Conservation (phyloP, 2,888 invertebrate genomes). For the Aphidius colemani region DNA sequence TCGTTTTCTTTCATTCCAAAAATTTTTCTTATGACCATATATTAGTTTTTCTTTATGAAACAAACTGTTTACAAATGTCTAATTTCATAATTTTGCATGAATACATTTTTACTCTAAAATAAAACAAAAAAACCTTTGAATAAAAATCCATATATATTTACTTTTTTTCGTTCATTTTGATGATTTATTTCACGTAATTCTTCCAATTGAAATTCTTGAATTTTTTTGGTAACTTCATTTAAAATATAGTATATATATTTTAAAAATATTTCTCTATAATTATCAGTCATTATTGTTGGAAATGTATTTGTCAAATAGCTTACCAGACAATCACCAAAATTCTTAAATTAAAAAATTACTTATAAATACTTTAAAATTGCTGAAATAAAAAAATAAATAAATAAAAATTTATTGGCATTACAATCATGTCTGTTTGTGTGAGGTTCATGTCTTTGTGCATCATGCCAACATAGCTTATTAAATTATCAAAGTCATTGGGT, state of each 20-base stretch:
- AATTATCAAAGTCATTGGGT: conserved; percentile 39
- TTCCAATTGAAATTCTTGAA: conserved; percentile 33
- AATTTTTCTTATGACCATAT: conserved; percentile 38
- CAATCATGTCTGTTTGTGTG: conserved; percentile 38
- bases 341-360: conserved; percentile 32
- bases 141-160: background rate
- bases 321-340: conserved; percentile 37
- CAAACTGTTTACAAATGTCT: conserved; percentile 35
- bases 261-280: conserved; percentile 33
- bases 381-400: conserved; percentile 7
- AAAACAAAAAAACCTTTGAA: background rate
- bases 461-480: conserved; percentile 47
- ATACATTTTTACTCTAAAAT: background rate
- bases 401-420: conserved; percentile 27
- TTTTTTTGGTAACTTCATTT: conserved; percentile 36
- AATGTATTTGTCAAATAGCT: conserved; percentile 39
- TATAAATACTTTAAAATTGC: conserved; percentile 12
- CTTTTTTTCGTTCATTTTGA: background rate
- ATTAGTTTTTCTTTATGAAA: conserved; percentile 32
- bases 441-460: conserved; percentile 48
- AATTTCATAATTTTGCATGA: background rate
- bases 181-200: background rate
- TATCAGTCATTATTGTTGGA: conserved; percentile 35
- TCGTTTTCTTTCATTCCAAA: conserved; percentile 41
- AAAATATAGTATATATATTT: conserved; percentile 41